A percentile compares a stretch with the other conserved stretches of the same genome.
Evolutionary conservation across 2,797 vertebrate genomes (phyloP).

Genomic region (Tauraco hartlaubi): DNA sequence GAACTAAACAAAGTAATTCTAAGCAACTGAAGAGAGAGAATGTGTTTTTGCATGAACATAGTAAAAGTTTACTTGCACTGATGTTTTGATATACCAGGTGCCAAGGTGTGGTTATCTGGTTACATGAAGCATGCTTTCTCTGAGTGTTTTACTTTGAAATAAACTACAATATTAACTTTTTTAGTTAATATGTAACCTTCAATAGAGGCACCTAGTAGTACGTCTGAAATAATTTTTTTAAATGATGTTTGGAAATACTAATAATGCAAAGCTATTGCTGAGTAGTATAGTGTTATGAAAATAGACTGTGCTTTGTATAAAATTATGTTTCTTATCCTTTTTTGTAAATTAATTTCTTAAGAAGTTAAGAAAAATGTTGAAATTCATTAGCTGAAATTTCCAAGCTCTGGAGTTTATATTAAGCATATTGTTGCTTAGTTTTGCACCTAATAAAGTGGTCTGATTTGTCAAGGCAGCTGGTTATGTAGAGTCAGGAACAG

Average conservation of each 20-base stretch:
- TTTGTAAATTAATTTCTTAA: background rate
- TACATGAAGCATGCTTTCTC: conserved; percentile 69
- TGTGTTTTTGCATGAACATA: conserved; percentile 50
- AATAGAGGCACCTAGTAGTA: conserved; percentile 73
- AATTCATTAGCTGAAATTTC: background rate
- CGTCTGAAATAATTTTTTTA: background rate
- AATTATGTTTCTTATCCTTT: background rate
- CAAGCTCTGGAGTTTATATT: background rate
- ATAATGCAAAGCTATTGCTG: background rate
- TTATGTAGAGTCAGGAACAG: background rate
- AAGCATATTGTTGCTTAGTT: background rate
- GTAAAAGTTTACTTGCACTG: conserved; percentile 34
- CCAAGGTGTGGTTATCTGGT: conserved; percentile 24
- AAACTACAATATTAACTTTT: conserved; percentile 68
- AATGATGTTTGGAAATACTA: background rate
- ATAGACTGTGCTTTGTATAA: background rate
- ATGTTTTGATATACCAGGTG: conserved; percentile 29
- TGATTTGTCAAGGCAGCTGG: background rate
- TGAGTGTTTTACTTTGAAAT: conserved; percentile 64
- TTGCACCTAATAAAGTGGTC: background rate
- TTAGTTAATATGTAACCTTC: conserved; percentile 79
- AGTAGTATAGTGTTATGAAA: background rate
- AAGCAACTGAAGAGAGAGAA: background rate
- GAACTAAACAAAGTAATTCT: background rate
- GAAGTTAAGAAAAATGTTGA: background rate